Base-by-base conservation (phyloP, 53 echinoderm and acorn worm species). In the Luidia sarsii region DNA sequence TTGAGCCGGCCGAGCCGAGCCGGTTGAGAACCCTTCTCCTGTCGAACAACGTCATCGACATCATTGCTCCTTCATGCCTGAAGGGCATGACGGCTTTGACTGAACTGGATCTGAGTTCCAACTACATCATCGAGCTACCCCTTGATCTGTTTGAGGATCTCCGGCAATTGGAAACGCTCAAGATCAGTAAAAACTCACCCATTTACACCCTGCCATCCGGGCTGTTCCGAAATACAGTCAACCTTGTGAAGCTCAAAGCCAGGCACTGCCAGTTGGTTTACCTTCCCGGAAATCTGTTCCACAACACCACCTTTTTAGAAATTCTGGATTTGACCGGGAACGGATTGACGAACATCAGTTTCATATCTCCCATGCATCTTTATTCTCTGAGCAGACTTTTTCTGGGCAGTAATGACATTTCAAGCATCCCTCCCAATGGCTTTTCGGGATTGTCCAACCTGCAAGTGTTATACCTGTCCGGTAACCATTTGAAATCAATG, bases 321-420 rank as follows among this genome's bases (percentile, higher is more conserved):
- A 46, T 61, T 37, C 71, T 84, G 27, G 52, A 60, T 59, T 71
- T 84, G 39, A 64, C 63, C 28, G 34, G 21, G 15, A 84, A 84
- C 39, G 63, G 24, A 18, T 28, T 84, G 20, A 35, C 39, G 0
- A 43, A 35, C 10, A 16, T 21, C 3, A 35, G 35, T 39, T 48
- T 64, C 16, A 13, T 84, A 20, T 64, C 50, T 0, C 2, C 49
- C 28, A 21, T 46, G 3, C 39, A 72, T 34, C 10, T 63, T 7
- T 34, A 39, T 8, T 38, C 50, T 4, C 45, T 84, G 48, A 72
- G 32, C 39, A 20, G 39, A 24, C 46, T 84, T 29, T 49, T 24
- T 48, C 27, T 73, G 1, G 51, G 64, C 4, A 8, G 27, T 9
- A 84, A 84, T 49, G 48, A 45, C 10, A 53, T 84, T 36, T 19